These are phyloP conservation scores for Anhinga rufa DNA, from an alignment of 2,113 vertebrate genomes.

Conservation along the genomic window DNA sequence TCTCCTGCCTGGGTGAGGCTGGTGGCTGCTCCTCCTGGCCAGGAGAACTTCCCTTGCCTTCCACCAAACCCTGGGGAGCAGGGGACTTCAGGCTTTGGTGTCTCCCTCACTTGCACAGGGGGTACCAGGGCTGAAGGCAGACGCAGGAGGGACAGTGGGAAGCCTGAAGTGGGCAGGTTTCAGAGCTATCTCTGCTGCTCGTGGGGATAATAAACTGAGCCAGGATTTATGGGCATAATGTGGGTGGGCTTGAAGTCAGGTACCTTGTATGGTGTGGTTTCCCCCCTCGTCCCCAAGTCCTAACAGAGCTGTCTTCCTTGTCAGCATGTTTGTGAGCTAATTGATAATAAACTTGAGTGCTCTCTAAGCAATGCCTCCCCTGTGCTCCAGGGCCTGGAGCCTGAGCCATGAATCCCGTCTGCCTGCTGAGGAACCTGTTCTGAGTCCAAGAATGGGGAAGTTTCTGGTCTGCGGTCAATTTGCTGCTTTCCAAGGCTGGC, in stretches of 20 bases:
- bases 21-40: not conserved
- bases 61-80: not conserved
- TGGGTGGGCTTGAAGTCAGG: conserved; percentile 37
- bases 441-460: conserved; percentile 36
- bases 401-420: conserved; percentile 16
- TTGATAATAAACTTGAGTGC: conserved; percentile 18
- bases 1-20: not conserved
- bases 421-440: conserved; percentile 38
- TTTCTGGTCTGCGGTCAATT: conserved; percentile 48
- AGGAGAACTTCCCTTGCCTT: not conserved
- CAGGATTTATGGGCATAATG: not conserved
- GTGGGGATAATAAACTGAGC: not conserved
- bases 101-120: not conserved
- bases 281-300: not conserved
- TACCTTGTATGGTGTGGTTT: conserved; percentile 25
- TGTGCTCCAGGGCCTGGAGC: not conserved
- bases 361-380: not conserved
- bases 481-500: conserved; percentile 52
- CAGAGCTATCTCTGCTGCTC: not conserved
- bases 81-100: not conserved
- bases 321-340: conserved; percentile 38
- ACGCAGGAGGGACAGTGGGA: not conserved
- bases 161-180: not conserved
- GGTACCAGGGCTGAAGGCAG: not conserved
- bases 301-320: conserved; percentile 27